phyloP scores from a whole-genome alignment of 2,888 invertebrate genomes.

The Cremastobaeus sp. region DNA sequence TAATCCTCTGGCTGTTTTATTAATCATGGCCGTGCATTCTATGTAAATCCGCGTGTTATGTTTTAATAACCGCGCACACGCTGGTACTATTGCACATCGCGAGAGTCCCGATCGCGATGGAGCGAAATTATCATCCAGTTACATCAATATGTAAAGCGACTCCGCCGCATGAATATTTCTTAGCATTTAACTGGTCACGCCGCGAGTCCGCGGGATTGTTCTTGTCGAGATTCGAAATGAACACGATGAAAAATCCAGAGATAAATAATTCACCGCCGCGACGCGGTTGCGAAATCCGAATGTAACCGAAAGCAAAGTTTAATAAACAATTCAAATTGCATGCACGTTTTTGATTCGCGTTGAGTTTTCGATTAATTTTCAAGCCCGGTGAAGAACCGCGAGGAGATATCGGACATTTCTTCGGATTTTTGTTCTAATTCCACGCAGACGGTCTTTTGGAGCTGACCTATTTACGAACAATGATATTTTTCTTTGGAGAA shows the following conservation, averaged over 20 bases:
- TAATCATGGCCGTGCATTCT: no score
- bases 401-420: no score
- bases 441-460: slow-evolving; percentile 15
- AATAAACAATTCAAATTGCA: no score
- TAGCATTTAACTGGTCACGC: slow-evolving; percentile 7
- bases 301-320: no score
- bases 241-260: background rate
- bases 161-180: slow-evolving; percentile 19
- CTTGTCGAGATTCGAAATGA: background rate
- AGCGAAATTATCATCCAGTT: slow-evolving; percentile 36
- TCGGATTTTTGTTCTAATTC: slow-evolving; percentile 26
- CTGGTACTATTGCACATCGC: no score
- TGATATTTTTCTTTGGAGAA: slow-evolving; percentile 39
- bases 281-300: no score
- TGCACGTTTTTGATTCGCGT: no score
- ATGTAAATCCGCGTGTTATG: no score
- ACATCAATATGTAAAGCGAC: slow-evolving; percentile 35
- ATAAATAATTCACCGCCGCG: background rate
- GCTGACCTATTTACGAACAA: slow-evolving; percentile 31
- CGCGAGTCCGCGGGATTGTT: background rate
- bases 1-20: no score
- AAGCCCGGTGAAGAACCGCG: no score
- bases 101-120: slow-evolving; percentile 37
- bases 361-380: no score
- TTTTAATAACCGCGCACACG: no score